Evolutionary conservation across 1,140 invertebrate genomes (phyloP).

Genomic region (Dreissena polymorpha): DNA sequence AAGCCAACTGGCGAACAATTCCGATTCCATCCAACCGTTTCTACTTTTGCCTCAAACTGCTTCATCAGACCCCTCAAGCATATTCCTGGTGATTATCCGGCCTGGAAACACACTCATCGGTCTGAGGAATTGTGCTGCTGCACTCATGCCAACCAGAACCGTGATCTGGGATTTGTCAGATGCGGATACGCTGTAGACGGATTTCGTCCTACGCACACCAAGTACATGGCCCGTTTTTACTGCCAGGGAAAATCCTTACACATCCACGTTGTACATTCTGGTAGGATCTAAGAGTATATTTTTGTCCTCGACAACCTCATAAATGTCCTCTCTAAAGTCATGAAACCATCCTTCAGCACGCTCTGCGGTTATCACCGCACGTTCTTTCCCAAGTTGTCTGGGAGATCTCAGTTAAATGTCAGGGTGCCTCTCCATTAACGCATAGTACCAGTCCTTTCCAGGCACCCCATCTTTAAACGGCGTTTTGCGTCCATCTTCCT

Average conservation of each 20-base stretch:
- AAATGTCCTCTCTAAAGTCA: slow-evolving; percentile 12
- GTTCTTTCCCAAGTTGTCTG: slow-evolving; percentile 30
- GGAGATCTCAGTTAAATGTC: slow-evolving; percentile 26
- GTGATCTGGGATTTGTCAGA: slow-evolving; percentile 42
- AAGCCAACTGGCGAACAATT: slow-evolving; percentile 8
- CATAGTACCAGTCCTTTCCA: slow-evolving; percentile 29
- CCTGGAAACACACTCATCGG: slow-evolving; percentile 27
- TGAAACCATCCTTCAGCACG: slow-evolving; percentile 24
- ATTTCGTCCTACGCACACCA: slow-evolving; percentile 10
- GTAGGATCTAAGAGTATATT: neutral
- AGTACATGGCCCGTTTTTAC: slow-evolving; percentile 27
- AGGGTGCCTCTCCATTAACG: slow-evolving; percentile 20
- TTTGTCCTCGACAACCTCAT: neutral
- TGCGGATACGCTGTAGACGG: slow-evolving; percentile 18
- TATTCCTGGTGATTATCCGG: slow-evolving; percentile 4
- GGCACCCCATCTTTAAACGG: slow-evolving; percentile 8
- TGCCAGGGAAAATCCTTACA: neutral
- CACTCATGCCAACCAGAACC: slow-evolving; percentile 16
- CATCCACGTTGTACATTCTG: slow-evolving; percentile 26
- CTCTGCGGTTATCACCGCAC: slow-evolving; percentile 10
- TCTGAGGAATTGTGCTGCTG: slow-evolving; percentile 9
- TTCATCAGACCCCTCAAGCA: slow-evolving; percentile 35
- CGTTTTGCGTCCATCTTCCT: too few species aligned
- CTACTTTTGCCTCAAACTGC: slow-evolving; percentile 19
- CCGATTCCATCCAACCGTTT: slow-evolving; percentile 1